Evolutionary conservation across 2,797 vertebrate genomes (phyloP).

Genomic region (Neosilurus hyrtlii): DNA sequence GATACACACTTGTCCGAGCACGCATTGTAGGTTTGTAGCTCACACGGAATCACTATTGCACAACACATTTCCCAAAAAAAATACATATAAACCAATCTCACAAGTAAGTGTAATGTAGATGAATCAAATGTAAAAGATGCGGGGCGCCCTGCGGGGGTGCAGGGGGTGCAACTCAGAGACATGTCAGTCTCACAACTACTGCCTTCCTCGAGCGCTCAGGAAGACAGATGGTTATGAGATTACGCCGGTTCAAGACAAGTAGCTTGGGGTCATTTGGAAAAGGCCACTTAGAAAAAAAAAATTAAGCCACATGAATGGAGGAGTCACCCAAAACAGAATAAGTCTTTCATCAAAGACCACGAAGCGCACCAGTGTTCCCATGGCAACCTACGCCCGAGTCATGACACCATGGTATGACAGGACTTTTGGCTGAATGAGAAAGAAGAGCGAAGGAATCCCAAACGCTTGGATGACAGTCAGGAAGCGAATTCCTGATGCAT

Average conservation of each 20-base stretch:
- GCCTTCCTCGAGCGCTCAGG: background rate
- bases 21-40: background rate
- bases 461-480: background rate
- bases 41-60: conserved; percentile 24
- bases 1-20: conserved; percentile 35
- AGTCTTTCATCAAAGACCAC: conserved; percentile 39
- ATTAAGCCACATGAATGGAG: conserved; percentile 10
- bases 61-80: background rate
- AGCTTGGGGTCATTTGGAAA: conserved; percentile 42
- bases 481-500: conserved; percentile 18
- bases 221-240: background rate
- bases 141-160: background rate
- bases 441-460: conserved; percentile 24
- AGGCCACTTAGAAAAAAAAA: conserved; percentile 10
- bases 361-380: conserved; percentile 9
- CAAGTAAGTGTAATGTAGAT: background rate
- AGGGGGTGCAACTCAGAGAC: background rate
- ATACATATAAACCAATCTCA: background rate
- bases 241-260: background rate
- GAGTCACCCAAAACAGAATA: conserved; percentile 37
- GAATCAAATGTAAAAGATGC: background rate
- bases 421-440: background rate
- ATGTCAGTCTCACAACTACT: background rate
- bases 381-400: conserved; percentile 22
- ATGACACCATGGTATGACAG: conserved; percentile 28